Evolutionary conservation across 2,888 invertebrate genomes (phyloP), one percentile per base, ranked within the genome.

Genomic region (Athrips mouffetella): DNA sequence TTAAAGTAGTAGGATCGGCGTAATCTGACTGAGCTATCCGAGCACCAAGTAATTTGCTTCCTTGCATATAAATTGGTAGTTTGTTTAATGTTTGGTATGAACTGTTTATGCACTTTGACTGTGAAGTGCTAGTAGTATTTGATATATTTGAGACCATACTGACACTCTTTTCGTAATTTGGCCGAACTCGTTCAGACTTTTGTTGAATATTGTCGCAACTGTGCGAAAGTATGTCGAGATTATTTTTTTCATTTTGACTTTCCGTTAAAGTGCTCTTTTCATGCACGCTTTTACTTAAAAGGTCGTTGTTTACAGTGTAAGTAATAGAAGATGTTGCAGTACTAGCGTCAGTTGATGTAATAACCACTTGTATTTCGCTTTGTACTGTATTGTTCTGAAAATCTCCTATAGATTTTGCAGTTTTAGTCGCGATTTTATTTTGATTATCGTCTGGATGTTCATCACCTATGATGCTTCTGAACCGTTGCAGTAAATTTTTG

Each of bases 21-120:
- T 96, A 96, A 70, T 96, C 96, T 0, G 94, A 93, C 59, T 94
- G 92, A 0, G 97, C 97, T 70, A 97, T 95, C 55, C 96, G 92
- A 31, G 96, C 96, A 0, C 96, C 96, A 58, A 96, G 90, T 51
- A 92, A 91, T 57, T 94, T 93, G 59, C 96, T 95, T 8, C 95
- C 94, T 76, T 94, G 94, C 68, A 93, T 93, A 66, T 94, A 93
- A 51, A 91, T 85, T 11, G 90, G 90, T 18, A 90, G 65, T 67
- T 89, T 89, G 48, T 87, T 85, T 16, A 85, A 57, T 52, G 73
- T 86, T 59, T 87, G 85, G 50, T 77, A 72, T 10, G 80, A 85
- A 65, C 73, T 83, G 53, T 79, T 80, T 48, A 69, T 80, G 1
- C 80, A 80, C 70, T 79, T 88, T 0, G 73, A 70, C 16, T 82